Evolutionary conservation across 2,888 invertebrate genomes (phyloP), one percentile per base, ranked within the genome.

Genomic region (Caprella mutica): DNA sequence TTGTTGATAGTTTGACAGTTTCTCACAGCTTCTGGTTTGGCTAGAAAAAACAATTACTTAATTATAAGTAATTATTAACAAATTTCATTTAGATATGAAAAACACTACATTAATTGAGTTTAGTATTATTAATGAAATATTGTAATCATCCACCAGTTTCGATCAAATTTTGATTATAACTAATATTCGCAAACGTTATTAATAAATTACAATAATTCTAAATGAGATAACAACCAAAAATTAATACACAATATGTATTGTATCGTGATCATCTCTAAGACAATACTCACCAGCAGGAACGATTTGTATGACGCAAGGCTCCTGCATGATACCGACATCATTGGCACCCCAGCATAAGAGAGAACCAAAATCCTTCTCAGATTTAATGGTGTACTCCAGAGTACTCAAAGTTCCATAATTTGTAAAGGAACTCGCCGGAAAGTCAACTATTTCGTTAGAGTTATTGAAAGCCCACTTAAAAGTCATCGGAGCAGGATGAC

Each of bases 401-500:
- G 52, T 39, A 21, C 51, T 51, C 14, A 35, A 42, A 14, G 23
- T 42, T 30, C 56, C 54, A 14, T 24, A 35, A 43, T 44, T 60
- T 17, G 38, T 46, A 40, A 38, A 53, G 12, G 52, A 29, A 35
- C 42, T 56, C 29, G 43, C 35, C 4, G 60, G 40, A 29, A 60
- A 44, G 51, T 60, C 60, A 23, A 40, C 42, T 3, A 54, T 21
- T 3, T 48, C 56, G 8, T 27, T 29, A 3, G 56, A 50, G 9
- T 46, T 60, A 51, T 60, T 60, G 46, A 60, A 52, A 4, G 60
- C 60, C 60, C 60, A 60, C 46, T 56, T 40, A 27, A 56, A 56
- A 23, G 56, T 23, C 12, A 42, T 12, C 5, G 56, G 56, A 23
- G 40, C 30, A 1, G 56, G 56, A 42, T 56, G 52, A 9, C 51